Evolutionary conservation across 2,797 vertebrate genomes (phyloP).

Genomic region (Urocyon cinereoargenteus): DNA sequence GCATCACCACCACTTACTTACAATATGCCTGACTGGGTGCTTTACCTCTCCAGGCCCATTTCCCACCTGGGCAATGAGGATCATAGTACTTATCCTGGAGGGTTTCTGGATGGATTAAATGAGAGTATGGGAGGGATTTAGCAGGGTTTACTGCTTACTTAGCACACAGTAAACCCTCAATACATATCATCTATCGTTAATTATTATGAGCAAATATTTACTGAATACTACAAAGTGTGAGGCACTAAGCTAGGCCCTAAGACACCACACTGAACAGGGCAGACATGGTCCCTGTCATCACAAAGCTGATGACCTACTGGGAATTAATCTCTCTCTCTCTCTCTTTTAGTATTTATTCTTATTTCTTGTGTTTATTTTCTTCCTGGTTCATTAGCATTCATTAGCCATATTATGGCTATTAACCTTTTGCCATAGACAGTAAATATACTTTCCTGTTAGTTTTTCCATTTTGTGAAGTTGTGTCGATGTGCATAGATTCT

Average conservation of each 20-base stretch:
- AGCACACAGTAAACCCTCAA: neutral
- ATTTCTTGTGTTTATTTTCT: neutral
- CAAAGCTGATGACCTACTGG: neutral
- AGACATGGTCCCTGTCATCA: neutral
- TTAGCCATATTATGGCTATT: neutral
- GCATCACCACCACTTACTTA: no score
- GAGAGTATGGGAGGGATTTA: neutral
- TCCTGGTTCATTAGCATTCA: neutral
- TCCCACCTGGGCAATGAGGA: neutral
- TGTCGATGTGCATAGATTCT: neutral
- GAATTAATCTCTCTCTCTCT: neutral
- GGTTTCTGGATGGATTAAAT: neutral
- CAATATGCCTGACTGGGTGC: no score
- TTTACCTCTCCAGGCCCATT: neutral
- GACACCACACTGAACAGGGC: neutral
- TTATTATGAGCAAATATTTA: neutral
- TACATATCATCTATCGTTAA: neutral
- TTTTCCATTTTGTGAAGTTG: neutral
- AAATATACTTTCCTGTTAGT: neutral
- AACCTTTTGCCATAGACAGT: neutral
- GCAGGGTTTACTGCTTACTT: neutral
- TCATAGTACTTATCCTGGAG: neutral
- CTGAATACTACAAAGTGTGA: neutral
- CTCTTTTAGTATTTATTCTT: neutral
- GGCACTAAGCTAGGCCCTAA: neutral